Evolutionary conservation across 2,888 invertebrate genomes (phyloP).

Genomic region (Apodemia hepburni): DNA sequence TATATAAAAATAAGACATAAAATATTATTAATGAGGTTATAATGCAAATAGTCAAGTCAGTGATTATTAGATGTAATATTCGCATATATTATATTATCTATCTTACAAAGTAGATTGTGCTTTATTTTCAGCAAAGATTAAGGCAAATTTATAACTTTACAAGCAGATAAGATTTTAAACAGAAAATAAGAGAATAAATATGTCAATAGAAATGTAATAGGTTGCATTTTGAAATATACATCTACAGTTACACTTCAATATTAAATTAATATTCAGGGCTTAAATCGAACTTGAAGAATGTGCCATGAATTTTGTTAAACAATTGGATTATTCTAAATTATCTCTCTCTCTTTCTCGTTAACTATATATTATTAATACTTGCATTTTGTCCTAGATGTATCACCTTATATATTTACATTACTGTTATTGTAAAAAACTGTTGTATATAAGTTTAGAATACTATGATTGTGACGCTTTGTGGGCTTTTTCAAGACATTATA

Average conservation of each 20-base stretch:
- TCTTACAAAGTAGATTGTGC: slow-evolving; percentile 1
- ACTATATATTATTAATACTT: background rate
- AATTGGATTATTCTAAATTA: background rate
- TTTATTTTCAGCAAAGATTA: background rate
- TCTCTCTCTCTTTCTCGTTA: background rate
- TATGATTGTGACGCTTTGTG: slow-evolving; percentile 40
- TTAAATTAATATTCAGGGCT: too few relatives aligned
- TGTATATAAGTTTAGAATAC: slow-evolving; percentile 33
- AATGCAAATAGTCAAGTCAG: background rate
- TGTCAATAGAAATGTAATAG: background rate
- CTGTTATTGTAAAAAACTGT: slow-evolving; percentile 30
- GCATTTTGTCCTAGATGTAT: background rate
- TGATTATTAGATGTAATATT: background rate
- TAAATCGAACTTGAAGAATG: background rate
- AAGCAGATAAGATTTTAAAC: background rate
- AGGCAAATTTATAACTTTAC: background rate
- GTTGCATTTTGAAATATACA: background rate
- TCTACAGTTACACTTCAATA: too few relatives aligned
- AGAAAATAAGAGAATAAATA: background rate
- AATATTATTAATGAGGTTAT: background rate
- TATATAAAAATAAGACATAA: background rate
- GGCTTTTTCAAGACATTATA: slow-evolving; percentile 29
- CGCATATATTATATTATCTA: background rate
- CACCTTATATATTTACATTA: slow-evolving; percentile 1
- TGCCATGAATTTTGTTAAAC: too few relatives aligned